These are phyloP conservation scores for Portunus trituberculatus DNA, from an alignment of 1,140 invertebrate species.

Conservation along the genomic window DNA sequence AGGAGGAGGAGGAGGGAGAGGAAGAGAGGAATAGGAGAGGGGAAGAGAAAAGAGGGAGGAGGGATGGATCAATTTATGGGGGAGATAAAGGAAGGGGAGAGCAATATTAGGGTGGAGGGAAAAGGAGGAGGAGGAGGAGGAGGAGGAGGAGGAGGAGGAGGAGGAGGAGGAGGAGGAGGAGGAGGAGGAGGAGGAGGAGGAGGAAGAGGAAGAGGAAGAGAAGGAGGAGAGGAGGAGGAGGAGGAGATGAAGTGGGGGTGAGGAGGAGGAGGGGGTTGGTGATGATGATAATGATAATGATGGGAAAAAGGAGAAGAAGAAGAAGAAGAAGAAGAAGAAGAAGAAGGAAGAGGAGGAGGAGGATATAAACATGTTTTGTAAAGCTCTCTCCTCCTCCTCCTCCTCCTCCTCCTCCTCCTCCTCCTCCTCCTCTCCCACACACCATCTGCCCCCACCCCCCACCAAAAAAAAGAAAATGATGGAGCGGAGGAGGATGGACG, in stretches of 20 bases:
- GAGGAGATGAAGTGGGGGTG: not conserved
- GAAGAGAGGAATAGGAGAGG: too few relatives aligned
- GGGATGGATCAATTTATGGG: too few relatives aligned
- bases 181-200: not conserved
- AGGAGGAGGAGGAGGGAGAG: not conserved
- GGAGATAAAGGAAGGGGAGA: not conserved
- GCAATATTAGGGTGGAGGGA: not conserved
- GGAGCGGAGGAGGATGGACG: too few relatives aligned
- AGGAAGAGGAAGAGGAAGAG: not conserved
- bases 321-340: not conserved
- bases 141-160: not conserved
- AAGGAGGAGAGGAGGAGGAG: not conserved
- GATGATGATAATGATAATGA: conserved; percentile 24
- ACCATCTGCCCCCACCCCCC: too few relatives aligned
- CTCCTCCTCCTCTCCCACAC: too few relatives aligned
- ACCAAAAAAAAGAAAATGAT: too few relatives aligned
- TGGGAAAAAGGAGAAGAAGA: not conserved
- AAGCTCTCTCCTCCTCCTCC: not conserved
- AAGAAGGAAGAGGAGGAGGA: not conserved
- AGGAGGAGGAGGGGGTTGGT: not conserved
- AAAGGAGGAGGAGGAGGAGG: not conserved
- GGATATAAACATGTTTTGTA: not conserved
- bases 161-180: not conserved
- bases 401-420: too few relatives aligned
- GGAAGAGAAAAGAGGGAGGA: too few relatives aligned